These are phyloP conservation scores for Ailuropoda melanoleuca DNA, from an alignment of 2,113 vertebrate species.

Conservation along the genomic window DNA sequence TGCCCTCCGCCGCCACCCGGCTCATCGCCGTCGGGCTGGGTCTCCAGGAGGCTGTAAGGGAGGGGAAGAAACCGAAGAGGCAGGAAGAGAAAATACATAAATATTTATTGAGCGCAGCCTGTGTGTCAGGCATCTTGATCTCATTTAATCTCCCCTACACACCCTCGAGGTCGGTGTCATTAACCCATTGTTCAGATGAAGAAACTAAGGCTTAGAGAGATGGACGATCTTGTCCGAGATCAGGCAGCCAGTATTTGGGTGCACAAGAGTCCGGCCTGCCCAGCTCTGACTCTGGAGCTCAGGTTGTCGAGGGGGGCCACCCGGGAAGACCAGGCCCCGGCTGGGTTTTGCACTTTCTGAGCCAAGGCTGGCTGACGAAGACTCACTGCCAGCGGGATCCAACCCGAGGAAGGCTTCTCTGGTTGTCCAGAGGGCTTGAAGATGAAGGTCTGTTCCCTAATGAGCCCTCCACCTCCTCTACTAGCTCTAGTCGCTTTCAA, in stretches of 20 bases:
- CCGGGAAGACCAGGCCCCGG: neutral
- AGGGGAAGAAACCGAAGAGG: neutral
- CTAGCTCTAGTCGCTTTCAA: neutral
- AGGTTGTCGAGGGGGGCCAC: fast-evolving
- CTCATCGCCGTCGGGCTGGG: neutral
- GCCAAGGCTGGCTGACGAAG: neutral
- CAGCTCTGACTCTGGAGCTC: no score
- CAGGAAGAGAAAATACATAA: neutral
- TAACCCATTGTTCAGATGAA: neutral
- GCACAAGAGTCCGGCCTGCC: no score
- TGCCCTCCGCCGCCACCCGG: neutral
- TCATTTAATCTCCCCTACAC: neutral
- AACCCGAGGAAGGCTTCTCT: neutral
- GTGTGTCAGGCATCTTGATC: neutral
- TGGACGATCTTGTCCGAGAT: neutral
- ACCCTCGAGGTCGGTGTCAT: neutral
- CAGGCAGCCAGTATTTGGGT: neutral
- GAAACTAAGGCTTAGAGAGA: neutral
- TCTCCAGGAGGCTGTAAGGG: neutral
- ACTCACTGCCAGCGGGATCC: neutral
- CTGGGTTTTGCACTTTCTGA: neutral
- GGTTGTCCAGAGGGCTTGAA: neutral
- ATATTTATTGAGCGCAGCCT: neutral
- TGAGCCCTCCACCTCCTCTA: neutral
- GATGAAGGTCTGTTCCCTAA: neutral